Evolutionary conservation across 2,888 invertebrate genomes (phyloP), one percentile per base, ranked within the genome.

Genomic region (Busseola fusca): DNA sequence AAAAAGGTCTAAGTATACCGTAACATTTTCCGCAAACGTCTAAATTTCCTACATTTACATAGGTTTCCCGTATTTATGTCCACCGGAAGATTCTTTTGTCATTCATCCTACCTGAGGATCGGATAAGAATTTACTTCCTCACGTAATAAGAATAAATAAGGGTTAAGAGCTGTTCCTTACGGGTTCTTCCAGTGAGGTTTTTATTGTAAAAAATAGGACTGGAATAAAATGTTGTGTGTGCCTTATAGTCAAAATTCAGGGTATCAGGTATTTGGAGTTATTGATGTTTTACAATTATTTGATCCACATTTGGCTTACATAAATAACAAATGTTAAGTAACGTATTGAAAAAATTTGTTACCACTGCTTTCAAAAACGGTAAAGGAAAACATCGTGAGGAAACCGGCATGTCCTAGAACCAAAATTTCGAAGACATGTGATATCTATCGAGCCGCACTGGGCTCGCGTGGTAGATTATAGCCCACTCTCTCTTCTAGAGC

Each of bases 121-220:
- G 81, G 84, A 84, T 84, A 84, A 78, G 73, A 76, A 84, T 76
- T 73, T 78, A 84, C 83, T 83, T 80, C 70, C 77, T 66, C 73
- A 65, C 68, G 76, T 84, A 83, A 84, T 78, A 83, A 78, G 76
- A 78, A 84, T 84, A 84, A 83, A 84, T 81, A 84, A 84, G 78
- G 78, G 73, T 80, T 76, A 69, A 64, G 80, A 66, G 75, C 48
- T 68, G 71, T 78, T 72, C 54, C 57, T 73, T 78, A 69, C 16
- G 64, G 65, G 65, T 72, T 72, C 45, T 60, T 64, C 34, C 6
- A 59, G 64, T 48, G 52, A 58, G 64, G 66, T 78, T 66, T 81
- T 69, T 59, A 69, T 34, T 0, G 45, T 34, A 18, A 60, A n/a
- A 71, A 52, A 58, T 45, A 16, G 7, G 30, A 30, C 18, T 30